Percentiles rank a stretch among this genome's conserved stretches.
These are phyloP conservation scores for Ophion ellenae DNA, from an alignment of 2,888 invertebrate species.

Conservation along the genomic window DNA sequence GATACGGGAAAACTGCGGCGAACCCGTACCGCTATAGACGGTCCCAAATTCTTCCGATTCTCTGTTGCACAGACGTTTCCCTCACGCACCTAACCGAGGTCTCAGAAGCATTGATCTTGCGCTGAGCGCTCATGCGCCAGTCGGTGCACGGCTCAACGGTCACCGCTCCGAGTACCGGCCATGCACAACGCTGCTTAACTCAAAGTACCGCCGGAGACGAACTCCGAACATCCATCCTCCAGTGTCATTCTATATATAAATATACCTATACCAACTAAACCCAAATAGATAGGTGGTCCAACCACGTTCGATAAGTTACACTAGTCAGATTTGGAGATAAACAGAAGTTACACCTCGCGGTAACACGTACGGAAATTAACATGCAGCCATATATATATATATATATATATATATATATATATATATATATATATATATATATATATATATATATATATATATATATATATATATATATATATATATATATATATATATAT, in stretches of 20 bases:
- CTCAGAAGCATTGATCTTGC: too few species aligned
- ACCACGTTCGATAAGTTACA: slow-evolving; percentile 77
- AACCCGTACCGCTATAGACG: too few species aligned
- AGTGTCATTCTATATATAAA: not conserved
- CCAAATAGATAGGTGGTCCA: slow-evolving; percentile 77
- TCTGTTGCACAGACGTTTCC: too few species aligned
- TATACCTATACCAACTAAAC: not conserved
- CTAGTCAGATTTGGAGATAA: slow-evolving; percentile 81
- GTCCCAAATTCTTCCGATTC: too few species aligned
- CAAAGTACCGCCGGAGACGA: too few species aligned
- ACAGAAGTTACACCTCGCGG: slow-evolving; percentile 81
- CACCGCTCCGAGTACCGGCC: too few species aligned
- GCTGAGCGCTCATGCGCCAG: too few species aligned
- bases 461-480: slow-evolving; percentile 2
- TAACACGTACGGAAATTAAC: slow-evolving; percentile 81
- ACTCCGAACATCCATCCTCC: too few species aligned
- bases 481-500: slow-evolving; percentile 32
- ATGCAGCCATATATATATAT: slow-evolving; percentile 66
- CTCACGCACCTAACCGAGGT: too few species aligned
- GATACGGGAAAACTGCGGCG: too few species aligned
- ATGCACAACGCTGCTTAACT: too few species aligned
- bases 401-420: slow-evolving; percentile 11
- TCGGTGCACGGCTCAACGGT: too few species aligned
- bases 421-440: slow-evolving; percentile 1
- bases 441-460: not conserved